Evolutionary conservation across 2,113 vertebrate genomes (phyloP).

Genomic region (Solenodon paradoxus): DNA sequence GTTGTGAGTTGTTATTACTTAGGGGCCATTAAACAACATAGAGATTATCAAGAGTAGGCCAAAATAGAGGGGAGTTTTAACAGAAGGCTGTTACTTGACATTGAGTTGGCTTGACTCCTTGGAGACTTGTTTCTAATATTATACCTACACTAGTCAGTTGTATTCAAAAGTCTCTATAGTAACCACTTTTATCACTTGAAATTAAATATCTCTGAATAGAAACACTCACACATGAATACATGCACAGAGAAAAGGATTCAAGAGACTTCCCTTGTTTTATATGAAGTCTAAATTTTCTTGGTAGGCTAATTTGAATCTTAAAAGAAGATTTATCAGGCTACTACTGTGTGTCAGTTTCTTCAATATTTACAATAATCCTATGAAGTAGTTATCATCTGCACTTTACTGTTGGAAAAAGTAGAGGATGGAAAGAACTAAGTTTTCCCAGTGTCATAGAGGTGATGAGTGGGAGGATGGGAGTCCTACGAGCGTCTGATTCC

Average conservation of each 20-base stretch:
- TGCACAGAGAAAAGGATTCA: constrained; percentile 36
- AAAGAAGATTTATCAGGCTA: constrained; percentile 49
- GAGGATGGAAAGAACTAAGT: not conserved
- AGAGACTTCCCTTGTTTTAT: constrained; percentile 56
- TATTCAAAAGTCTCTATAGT: constrained; percentile 86
- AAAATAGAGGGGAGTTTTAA: constrained; percentile 74
- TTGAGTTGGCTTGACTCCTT: constrained; percentile 81
- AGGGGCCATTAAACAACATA: not conserved
- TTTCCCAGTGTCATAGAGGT: not conserved
- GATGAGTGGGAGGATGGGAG: not conserved
- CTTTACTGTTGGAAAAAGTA: constrained; percentile 24
- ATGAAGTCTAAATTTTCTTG: constrained; percentile 53
- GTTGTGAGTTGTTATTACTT: not conserved
- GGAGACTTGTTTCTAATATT: constrained; percentile 83
- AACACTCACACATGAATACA: constrained; percentile 68
- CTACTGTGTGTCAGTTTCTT: constrained; percentile 16
- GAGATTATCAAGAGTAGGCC: constrained; percentile 22
- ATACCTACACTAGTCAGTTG: constrained; percentile 83
- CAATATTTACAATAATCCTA: not conserved
- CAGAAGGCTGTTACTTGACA: constrained; percentile 78
- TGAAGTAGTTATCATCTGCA: not conserved
- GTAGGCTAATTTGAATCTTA: constrained; percentile 47
- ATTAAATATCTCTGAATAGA: constrained; percentile 81
- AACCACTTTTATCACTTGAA: constrained; percentile 82
- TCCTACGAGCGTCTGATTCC: not conserved